Base-by-base conservation (phyloP, 2,113 vertebrate genomes). In the Strix aluco region DNA sequence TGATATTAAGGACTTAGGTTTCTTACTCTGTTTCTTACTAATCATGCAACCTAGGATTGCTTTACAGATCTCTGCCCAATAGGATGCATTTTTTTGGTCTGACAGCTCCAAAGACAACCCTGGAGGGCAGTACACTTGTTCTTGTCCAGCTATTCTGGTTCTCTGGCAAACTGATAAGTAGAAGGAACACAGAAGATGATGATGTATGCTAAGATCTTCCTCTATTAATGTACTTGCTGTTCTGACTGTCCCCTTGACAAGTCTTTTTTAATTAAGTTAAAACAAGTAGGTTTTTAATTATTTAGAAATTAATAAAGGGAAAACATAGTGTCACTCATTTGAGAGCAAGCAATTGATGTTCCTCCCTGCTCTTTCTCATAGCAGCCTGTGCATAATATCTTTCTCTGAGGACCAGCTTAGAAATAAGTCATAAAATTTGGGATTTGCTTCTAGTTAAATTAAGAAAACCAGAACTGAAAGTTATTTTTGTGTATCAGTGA, bases 301-400 rank as follows among this genome's bases (percentile, higher is more conserved):
- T 79, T 93, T 95, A 90, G 40, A 46, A 87, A 94, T 94, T 61
- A 77, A 78, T 90, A 82, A 47, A 91, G 19, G 34, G 12, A 96
- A 94, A 97, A 57, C 3, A 77, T 6, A 6, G 6, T 30, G 8
- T 5, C 15, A 87, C 36, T 81, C 44, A 34, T 84, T 77, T 66
- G 42, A 86, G 46, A 71, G 30, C 27, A 82, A 38, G 69, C 9
- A 54, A 19, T 6, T 22, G 20, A 44, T 78, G 15, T 34, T 58
- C n/a, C 13, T 3, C 27, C 8, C 5, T 3, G 2, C 5, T 20
- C 32, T 71, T 72, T 34, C 30, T 59, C 44, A 65, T 13, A 95
- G 46, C 13, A 92, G 54, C 16, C 49, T 58, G 12, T 57, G 6
- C 21, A 54, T n/a, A 38, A 2, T 10, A 46, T 69, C 20, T 59